Base-by-base conservation (phyloP, 2,888 invertebrate genomes). In the Temnothorax unifasciatus region DNA sequence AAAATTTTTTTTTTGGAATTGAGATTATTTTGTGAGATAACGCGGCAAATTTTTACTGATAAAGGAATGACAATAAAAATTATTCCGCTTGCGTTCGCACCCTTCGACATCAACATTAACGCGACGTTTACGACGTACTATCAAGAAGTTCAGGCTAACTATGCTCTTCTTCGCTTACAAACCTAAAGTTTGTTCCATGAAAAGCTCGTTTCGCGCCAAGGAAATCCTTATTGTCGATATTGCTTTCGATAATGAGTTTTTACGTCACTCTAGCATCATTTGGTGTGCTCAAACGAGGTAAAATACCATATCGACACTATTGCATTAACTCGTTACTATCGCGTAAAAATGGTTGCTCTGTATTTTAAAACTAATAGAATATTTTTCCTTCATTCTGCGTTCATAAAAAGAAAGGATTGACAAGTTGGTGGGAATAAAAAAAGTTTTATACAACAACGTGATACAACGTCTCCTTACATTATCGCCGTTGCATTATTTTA, bases 21-120 rank as follows among this genome's bases (percentile, higher is more conserved):
- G 34, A 21, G 21, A 79, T 77, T 11, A 59, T 69, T 69, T 57
- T 44, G 13, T 3, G 68, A 8, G 34, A 47, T 69, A 79, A 34
- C 13, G 34, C 11, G 44, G 2, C 6, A 79, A 59, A 21, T 69
- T 69, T 77, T 69, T n/a, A 41, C 21, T 15, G 69, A 41, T 34
- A 47, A 69, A 34, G 25, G 6, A 69, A 59, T 69, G 79, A 59
- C 69, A 47, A 79, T 79, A 79, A 69, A 77, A 79, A 59, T 79
- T 79, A 79, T 79, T 79, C 59, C 79, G 79, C 79, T 79, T 79
- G 57, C 79, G 77, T 79, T 69, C 47, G 69, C 79, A 57, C 57
- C 59, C 18, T 38, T 79, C 69, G 38, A 68, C 34, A 59, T 79
- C 57, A 47, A 47, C 44, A 79, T 79, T 79, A 69, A 79, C 47